Conservation (phyloP, 2,888 invertebrate genomes). For the Drosophila sordidula region DNA sequence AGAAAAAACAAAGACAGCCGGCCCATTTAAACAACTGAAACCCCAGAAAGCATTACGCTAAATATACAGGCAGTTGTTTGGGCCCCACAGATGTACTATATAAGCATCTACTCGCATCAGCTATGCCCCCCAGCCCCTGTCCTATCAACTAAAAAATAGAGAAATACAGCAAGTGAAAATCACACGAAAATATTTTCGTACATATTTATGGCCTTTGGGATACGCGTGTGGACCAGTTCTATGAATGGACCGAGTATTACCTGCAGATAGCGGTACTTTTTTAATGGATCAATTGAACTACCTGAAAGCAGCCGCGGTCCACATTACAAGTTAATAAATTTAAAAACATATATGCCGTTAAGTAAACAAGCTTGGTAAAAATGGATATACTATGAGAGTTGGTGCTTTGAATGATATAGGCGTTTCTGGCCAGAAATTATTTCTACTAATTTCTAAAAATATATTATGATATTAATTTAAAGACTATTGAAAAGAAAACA, state of each 20-base stretch:
- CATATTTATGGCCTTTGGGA: slow-evolving; percentile 27
- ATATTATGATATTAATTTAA: too few relatives aligned
- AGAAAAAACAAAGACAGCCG: slow-evolving; percentile 34
- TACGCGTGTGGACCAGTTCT: slow-evolving; percentile 35
- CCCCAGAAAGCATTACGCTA: slow-evolving; percentile 57
- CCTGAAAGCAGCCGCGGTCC: background rate
- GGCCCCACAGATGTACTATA: slow-evolving; percentile 55
- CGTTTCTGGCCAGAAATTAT: too few relatives aligned
- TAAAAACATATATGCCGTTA: background rate
- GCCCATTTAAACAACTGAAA: slow-evolving; percentile 52
- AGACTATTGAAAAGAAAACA: too few relatives aligned
- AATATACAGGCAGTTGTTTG: slow-evolving; percentile 61
- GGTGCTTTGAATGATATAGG: background rate
- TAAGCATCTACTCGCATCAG: slow-evolving; percentile 27
- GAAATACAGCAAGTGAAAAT: slow-evolving; percentile 39
- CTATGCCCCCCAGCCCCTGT: slow-evolving; percentile 1
- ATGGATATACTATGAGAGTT: background rate
- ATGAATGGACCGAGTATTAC: slow-evolving; percentile 50
- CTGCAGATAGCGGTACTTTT: slow-evolving; percentile 10
- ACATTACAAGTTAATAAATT: too few relatives aligned
- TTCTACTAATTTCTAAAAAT: too few relatives aligned
- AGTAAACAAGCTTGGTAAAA: background rate
- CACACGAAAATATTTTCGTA: slow-evolving; percentile 51
- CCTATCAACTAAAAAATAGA: slow-evolving; percentile 14
- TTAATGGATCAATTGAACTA: slow-evolving; percentile 19